Evolutionary conservation across 2,888 invertebrate species (phyloP), one percentile per base, ranked within the genome.

Genomic region (Dysmachus trigonus): DNA sequence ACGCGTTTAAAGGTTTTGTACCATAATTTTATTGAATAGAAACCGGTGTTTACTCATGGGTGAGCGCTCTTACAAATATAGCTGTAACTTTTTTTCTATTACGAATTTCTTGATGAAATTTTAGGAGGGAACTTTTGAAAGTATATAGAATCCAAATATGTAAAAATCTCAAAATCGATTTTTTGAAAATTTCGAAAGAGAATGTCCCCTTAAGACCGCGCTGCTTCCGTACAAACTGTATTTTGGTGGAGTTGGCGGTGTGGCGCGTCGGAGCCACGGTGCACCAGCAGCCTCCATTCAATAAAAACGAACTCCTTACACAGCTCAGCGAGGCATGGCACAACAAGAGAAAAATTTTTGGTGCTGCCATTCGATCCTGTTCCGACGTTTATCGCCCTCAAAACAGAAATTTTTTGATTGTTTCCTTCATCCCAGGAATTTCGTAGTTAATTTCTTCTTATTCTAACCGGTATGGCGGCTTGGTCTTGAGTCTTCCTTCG

Each of bases 391-490:
- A 53, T 81, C 62, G 81, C 62, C 81, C 81, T 81, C 81, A 62
- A 62, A 81, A 62, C 62, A 53, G 81, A 81, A 53, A 81, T 81
- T 81, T 81, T 81, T 53, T 81, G 62, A 81, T 81, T 81, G 81
- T 81, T 81, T 81, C 81, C 81, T 81, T 62, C 62, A 62, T 81
- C 81, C 81, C 81, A 53, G 62, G 81, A 81, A 81, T 81, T 81
- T 81, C 31, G 15, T 31, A 53, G 51, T 81, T 81, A 81, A 47
- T 81, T 81, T 81, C 53, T 47, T 81, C 53, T 35, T 62, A 47
- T 81, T 81, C 81, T 53, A 8, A 2, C 76, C 30, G 77, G 22
- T 77, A n/a, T n/a, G n/a, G n/a, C n/a, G n/a, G 41, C 76, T 41
- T 76, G 41, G 53, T 81, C 81, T 81, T 81, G 7, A 15, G 31